phyloP scores from a whole-genome alignment of 2,888 invertebrate species.

The Girardia tigrina region DNA sequence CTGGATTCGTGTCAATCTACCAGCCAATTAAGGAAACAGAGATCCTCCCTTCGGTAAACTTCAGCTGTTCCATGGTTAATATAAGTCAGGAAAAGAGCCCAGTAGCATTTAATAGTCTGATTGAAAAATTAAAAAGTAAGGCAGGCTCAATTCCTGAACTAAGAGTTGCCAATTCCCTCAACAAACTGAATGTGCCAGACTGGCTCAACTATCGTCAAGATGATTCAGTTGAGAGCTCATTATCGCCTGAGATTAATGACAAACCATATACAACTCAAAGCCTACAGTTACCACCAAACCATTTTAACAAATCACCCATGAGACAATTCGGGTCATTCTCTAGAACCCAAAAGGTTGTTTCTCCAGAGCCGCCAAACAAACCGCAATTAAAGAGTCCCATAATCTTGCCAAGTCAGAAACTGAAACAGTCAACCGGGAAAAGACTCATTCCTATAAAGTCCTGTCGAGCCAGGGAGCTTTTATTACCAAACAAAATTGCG shows the following conservation, averaged over 20 bases:
- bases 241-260: neutral
- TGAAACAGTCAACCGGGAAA: neutral
- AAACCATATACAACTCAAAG: neutral
- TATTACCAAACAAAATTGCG: neutral
- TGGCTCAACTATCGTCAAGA: neutral
- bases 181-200: constrained; percentile 13
- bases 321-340: neutral
- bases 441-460: neutral
- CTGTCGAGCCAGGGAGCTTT: neutral
- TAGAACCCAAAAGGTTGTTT: neutral
- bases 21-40: constrained; percentile 3
- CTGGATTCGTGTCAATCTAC: constrained; percentile 10
- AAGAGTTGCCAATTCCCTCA: constrained; percentile 8
- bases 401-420: constrained; percentile 8
- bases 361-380: neutral
- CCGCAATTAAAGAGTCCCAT: neutral
- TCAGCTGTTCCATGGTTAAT: constrained; percentile 5
- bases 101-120: constrained; percentile 6
- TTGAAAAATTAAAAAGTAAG: neutral
- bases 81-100: neutral
- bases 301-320: neutral
- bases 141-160: neutral
- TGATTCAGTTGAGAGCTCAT: neutral
- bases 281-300: neutral
- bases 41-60: neutral